A percentile compares a stretch with the other conserved stretches of the same genome.
Conservation (phyloP, 2,797 vertebrate species). For the Nothura maculosa region DNA sequence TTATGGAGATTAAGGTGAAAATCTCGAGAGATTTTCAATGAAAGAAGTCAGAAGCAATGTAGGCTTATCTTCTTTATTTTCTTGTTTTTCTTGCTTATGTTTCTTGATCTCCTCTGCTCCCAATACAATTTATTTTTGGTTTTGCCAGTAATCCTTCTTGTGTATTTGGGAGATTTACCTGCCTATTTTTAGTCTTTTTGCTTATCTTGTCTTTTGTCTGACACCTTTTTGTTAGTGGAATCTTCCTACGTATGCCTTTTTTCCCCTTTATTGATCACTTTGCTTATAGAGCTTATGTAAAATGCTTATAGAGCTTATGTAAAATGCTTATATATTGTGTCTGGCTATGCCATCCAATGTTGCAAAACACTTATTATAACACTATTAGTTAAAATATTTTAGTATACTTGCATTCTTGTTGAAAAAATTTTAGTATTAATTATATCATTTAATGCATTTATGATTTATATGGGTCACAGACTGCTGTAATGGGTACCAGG, state of each 20-base stretch:
- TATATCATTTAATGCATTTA: not conserved
- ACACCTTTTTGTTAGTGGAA: not conserved
- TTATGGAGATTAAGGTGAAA: not conserved
- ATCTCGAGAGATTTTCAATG: not conserved
- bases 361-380: not conserved
- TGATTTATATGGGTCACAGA: not conserved
- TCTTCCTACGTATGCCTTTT: not conserved
- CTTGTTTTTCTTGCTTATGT: not conserved
- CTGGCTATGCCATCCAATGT: not conserved
- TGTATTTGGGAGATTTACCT: not conserved
- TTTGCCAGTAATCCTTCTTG: not conserved
- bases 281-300: not conserved
- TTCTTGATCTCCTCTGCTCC: not conserved
- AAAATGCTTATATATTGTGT: not conserved
- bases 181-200: not conserved
- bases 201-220: not conserved
- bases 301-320: not conserved
- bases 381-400: not conserved
- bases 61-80: not conserved
- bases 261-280: not conserved
- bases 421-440: not conserved
- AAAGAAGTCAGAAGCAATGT: not conserved
- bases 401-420: not conserved
- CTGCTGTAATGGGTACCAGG: not conserved
- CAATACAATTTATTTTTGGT: not conserved